Percentiles rank a stretch among this genome's conserved stretches.
Conservation (phyloP, 92 coral and sea anemone genomes). For the Epizoanthus scotinus region DNA sequence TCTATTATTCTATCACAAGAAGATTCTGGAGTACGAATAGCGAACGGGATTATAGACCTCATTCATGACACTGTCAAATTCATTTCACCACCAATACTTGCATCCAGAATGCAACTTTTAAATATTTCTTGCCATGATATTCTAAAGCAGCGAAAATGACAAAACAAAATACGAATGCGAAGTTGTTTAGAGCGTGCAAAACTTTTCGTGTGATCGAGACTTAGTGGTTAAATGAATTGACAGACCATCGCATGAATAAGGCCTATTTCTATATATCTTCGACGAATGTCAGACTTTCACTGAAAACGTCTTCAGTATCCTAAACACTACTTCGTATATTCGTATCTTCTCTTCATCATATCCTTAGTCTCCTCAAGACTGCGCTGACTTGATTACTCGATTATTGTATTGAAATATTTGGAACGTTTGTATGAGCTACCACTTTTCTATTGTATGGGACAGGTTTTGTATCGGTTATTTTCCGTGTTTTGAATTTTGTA, state of each 20-base stretch:
- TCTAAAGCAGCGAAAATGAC: no score
- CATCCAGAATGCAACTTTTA: background rate
- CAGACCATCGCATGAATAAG: no score
- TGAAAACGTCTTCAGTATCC: no score
- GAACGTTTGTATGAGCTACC: background rate
- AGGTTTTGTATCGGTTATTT: conserved; percentile 1
- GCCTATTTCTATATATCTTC: no score
- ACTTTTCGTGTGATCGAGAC: no score
- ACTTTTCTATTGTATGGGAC: conserved; percentile 7
- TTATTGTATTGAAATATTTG: background rate
- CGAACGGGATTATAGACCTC: background rate
- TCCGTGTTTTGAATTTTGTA: background rate
- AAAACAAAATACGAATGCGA: no score
- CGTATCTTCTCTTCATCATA: background rate
- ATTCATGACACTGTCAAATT: background rate
- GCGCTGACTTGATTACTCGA: background rate
- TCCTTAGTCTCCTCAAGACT: background rate
- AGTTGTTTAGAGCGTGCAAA: no score
- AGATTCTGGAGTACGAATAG: conserved; percentile 88
- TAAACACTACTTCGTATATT: background rate
- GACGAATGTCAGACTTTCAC: no score
- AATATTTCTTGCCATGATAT: background rate
- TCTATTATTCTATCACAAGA: conserved; percentile 96
- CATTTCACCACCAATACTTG: background rate
- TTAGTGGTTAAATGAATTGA: no score